phyloP scores from a whole-genome alignment of 1,140 invertebrate species.

The Papilio helenus region DNA sequence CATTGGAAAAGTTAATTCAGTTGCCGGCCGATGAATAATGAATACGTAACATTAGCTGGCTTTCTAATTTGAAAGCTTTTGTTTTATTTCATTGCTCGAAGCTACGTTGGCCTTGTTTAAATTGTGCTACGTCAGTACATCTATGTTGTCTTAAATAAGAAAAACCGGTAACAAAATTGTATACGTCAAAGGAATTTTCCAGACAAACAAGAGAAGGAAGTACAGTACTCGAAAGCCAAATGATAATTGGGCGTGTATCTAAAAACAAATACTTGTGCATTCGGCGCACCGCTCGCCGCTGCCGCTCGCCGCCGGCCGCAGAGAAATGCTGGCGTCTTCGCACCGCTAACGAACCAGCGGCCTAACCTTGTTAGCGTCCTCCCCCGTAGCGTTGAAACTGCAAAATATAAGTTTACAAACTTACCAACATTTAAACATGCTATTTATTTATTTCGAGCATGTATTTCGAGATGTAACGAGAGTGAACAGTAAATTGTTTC shows the following conservation, averaged over 20 bases:
- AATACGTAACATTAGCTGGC: constrained; percentile 6
- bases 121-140: neutral
- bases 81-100: neutral
- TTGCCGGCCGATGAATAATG: constrained; percentile 9
- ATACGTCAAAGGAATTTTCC: neutral
- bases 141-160: neutral
- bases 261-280: neutral
- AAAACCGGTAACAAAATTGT: too few species aligned
- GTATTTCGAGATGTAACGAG: too few species aligned
- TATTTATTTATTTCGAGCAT: neutral
- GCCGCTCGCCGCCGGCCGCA: neutral
- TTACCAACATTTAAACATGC: neutral
- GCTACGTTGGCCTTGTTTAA: neutral
- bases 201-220: neutral
- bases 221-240: neutral
- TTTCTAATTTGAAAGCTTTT: constrained; percentile 1
- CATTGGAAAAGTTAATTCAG: constrained; percentile 17
- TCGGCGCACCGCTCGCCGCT: neutral
- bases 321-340: neutral
- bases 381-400: neutral
- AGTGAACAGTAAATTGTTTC: too few species aligned
- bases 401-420: neutral
- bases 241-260: neutral
- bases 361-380: neutral
- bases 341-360: constrained; percentile 2